Evolutionary conservation across 2,113 vertebrate genomes (phyloP).

Genomic region (Mesembrinibis cayennensis): DNA sequence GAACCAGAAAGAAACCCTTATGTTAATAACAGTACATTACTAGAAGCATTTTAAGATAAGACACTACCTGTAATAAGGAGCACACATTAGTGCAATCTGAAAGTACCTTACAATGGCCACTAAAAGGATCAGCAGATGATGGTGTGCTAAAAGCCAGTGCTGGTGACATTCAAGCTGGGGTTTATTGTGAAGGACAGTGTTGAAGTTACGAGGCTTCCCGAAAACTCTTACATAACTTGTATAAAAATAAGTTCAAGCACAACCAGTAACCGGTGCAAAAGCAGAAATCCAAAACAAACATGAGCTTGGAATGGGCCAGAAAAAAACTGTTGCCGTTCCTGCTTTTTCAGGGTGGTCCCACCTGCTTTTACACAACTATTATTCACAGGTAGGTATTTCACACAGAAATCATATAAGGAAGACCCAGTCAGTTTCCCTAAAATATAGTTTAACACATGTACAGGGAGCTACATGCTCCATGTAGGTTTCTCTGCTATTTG

Average conservation of each 20-base stretch:
- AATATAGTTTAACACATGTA: background rate
- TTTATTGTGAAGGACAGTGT: background rate
- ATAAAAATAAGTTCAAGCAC: background rate
- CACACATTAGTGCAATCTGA: background rate
- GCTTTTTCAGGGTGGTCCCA: background rate
- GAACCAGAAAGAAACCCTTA: conserved; percentile 16
- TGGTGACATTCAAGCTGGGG: background rate
- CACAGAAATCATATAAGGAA: background rate
- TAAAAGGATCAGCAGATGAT: background rate
- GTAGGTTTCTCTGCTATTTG: background rate
- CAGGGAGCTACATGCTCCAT: background rate
- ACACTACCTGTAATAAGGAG: background rate
- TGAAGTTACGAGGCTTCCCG: background rate
- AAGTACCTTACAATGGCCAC: background rate
- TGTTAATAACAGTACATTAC: background rate
- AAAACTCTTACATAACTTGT: background rate
- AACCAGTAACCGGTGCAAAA: background rate
- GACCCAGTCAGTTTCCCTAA: background rate
- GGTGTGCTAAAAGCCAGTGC: background rate
- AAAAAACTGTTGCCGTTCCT: background rate
- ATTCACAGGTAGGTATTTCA: background rate
- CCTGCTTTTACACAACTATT: background rate
- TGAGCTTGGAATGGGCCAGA: background rate
- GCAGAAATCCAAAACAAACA: background rate
- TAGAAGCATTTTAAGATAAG: background rate